A percentile compares a stretch with the other conserved stretches of the same genome.
phyloP scores from a whole-genome alignment of 2,113 vertebrate genomes.

The Oncorhynchus tshawytscha region DNA sequence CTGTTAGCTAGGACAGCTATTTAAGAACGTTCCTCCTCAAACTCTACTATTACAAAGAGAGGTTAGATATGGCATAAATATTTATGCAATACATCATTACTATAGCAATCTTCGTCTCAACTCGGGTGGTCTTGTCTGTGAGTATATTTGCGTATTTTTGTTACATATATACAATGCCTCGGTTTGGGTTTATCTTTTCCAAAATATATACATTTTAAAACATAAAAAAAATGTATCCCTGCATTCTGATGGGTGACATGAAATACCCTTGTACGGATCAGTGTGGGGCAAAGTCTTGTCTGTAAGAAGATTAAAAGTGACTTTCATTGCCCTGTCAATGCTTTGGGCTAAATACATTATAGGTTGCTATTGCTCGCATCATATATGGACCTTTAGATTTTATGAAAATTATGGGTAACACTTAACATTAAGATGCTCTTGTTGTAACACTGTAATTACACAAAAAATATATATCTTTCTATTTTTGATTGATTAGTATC shows the following conservation, averaged over 20 bases:
- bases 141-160: not conserved
- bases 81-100: not conserved
- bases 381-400: too few species aligned
- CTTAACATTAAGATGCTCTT: too few species aligned
- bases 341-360: not conserved
- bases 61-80: too few species aligned
- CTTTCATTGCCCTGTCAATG: not conserved
- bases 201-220: not conserved
- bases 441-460: too few species aligned
- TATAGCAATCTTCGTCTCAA: not conserved
- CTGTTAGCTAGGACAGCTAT: too few species aligned
- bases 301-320: not conserved
- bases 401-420: too few species aligned
- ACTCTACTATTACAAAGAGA: too few species aligned
- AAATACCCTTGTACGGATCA: not conserved
- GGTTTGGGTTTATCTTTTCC: not conserved
- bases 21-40: too few species aligned
- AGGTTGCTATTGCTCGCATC: not conserved
- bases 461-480: too few species aligned
- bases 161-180: not conserved
- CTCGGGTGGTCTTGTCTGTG: not conserved
- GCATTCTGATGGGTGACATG: not conserved
- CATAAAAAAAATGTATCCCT: too few species aligned
- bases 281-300: not conserved
- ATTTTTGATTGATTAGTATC: not conserved